Base-by-base conservation (phyloP, 2,797 vertebrate genomes). In the Triplophysa yarkandensis region DNA sequence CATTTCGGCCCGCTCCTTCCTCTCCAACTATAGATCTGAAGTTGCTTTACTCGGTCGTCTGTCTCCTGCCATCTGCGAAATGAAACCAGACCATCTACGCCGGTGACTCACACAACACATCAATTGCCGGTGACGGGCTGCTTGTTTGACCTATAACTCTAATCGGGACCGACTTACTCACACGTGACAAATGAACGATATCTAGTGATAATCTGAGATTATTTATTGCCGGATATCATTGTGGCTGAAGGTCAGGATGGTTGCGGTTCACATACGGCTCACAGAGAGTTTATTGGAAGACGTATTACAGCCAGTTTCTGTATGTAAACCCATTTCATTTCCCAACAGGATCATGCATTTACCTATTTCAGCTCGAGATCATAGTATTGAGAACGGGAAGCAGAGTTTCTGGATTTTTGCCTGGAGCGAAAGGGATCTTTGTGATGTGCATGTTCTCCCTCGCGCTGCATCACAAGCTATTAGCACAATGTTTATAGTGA, bases 81-180 rank as follows among this genome's bases (percentile, higher is more conserved):
- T 74, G 48, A 43, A 71, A 69, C 4, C 6, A 27, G 58, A n/a
- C n/a, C 36, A 13, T 48, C 63, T 48, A 36, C 68, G 58, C 25
- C 54, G 55, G 30, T 28, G 44, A 46, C 52, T 77, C 63, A 28
- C 46, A 25, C 66, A 28, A 41, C 14, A 57, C 44, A 19, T 55
- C 25, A 64, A 23, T 41, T 41, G 34, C 34, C 34, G 19, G 32
- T 17, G n/a, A 62, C 13, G 32, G 66, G 44, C 23, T 66, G 25
- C 71, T 63, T 55, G 17, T 69, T 60, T 72, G 74, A 71, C 80
- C 77, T 21, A 25, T 57, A 79, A 71, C 55, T 74, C 54, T 28
- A 52, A 57, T 71, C 44, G 27, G 54, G 54, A 58, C 54, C 60
- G 72, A 78, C 36, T 78, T 32, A 60, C 21, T 72, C 44, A 66